phyloP scores from a whole-genome alignment of 2,888 invertebrate genomes.

The Sphecodes monilicornis region DNA sequence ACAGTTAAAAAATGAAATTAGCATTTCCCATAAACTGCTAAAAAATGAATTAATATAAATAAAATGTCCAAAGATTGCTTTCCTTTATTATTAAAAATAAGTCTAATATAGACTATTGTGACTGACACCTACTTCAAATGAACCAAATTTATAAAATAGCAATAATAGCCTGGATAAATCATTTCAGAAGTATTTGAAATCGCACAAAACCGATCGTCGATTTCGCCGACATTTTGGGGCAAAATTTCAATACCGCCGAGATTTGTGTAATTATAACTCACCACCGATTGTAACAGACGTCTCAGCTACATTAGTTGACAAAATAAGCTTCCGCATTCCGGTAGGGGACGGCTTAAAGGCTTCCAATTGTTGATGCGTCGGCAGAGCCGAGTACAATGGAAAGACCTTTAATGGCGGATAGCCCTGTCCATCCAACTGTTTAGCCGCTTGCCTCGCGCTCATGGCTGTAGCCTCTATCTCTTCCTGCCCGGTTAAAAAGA shows the following conservation, averaged over 20 bases:
- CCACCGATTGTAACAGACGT: constrained; percentile 98
- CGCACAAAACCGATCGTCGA: not conserved
- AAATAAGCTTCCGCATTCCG: constrained; percentile 94
- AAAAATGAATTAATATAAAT: no score
- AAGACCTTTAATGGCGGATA: constrained; percentile 90
- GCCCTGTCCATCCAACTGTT: constrained; percentile 87
- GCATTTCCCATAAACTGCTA: no score
- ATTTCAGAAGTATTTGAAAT: not conserved
- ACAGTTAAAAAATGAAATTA: no score
- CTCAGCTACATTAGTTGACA: constrained; percentile 99
- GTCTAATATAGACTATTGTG: no score
- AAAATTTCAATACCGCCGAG: not conserved
- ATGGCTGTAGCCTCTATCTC: constrained; percentile 95
- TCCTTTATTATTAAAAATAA: no score
- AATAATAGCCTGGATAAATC: not conserved
- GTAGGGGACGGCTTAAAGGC: constrained; percentile 91
- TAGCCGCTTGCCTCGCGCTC: constrained; percentile 90
- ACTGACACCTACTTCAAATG: no score
- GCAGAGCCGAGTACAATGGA: constrained; percentile 96
- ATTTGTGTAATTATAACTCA: constrained; percentile 51
- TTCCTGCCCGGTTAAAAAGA: constrained; percentile 98
- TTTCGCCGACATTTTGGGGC: not conserved
- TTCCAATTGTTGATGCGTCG: constrained; percentile 93
- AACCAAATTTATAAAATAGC: no score
- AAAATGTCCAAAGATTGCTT: no score